Base-by-base conservation (phyloP, 2,888 invertebrate species). In the Stenchaetothrips biformis region DNA sequence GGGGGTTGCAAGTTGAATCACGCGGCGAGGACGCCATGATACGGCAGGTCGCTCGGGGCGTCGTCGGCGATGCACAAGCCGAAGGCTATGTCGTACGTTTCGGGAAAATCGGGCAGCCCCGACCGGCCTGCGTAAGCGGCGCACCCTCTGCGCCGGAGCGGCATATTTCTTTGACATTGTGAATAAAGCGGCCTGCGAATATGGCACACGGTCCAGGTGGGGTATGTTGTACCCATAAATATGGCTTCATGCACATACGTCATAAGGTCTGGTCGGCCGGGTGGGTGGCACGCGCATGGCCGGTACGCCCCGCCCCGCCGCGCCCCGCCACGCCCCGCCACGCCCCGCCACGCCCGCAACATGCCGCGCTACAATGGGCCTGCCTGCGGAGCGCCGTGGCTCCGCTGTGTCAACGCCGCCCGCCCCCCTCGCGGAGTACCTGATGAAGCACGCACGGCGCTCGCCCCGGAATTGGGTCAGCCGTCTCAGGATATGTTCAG, bases 151-250 rank as follows among this genome's bases (percentile, higher is more conserved):
- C 37, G n/a, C n/a, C n/a, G 37, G 37, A 37, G 37, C 37, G 37
- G 37, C 37, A 37, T 37, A 37, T 37, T 37, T 37, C 37, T 37
- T 37, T 37, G 37, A 37, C 37, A 37, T 37, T 37, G 37, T 37
- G 37, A 37, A 37, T 37, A 37, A 37, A 37, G 37, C 37, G 37
- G 37, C 37, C 37, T 2, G 37, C 37, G 37, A 37, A 37, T 37
- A 37, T 4, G 37, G 37, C 37, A 37, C 37, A 37, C 4, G 37
- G 37, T 37, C 37, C 37, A 37, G 37, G 37, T 37, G 37, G 37
- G 53, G 67, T 74, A 74, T 21, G 67, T 74, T 74, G 67, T 74
- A 74, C 67, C 67, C 67, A 74, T 74, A 74, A 74, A 74, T 21
- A 74, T 74, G 67, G 67, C 67, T 21, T 21, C 67, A 74, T 74